Evolutionary conservation across 92 coral and sea anemone genomes (phyloP).

Genomic region (Phenganax subtilis): DNA sequence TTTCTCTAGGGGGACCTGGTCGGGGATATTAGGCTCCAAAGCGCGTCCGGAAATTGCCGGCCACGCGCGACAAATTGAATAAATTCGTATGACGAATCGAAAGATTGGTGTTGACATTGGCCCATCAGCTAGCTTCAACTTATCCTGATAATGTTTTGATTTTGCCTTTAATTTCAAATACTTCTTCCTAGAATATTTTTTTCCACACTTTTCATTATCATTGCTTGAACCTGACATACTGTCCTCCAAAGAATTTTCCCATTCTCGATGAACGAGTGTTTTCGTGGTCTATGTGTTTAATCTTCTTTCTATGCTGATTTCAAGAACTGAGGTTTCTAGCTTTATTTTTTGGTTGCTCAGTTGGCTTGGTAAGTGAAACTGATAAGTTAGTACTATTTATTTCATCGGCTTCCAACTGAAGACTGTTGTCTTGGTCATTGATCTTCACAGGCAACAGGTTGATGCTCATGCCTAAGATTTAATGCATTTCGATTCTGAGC

Average conservation of each 20-base stretch:
- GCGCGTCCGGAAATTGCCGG: too few species aligned
- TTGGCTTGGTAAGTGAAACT: neutral
- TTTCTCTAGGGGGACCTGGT: too few species aligned
- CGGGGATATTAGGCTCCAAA: too few species aligned
- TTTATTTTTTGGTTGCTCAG: neutral
- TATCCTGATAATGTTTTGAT: neutral
- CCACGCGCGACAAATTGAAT: too few species aligned
- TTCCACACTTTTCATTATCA: neutral
- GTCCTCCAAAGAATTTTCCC: neutral
- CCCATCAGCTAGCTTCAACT: neutral
- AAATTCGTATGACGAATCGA: too few species aligned
- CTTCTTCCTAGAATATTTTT: neutral
- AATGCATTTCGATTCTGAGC: conserved; percentile 4
- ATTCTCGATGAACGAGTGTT: neutral
- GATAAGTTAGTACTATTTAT: neutral
- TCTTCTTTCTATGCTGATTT: neutral
- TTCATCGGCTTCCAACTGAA: neutral
- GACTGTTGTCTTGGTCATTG: neutral
- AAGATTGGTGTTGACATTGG: neutral
- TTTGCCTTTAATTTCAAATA: conserved; percentile 6
- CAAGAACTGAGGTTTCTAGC: neutral
- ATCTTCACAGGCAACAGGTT: conserved; percentile 2
- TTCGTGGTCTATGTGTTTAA: neutral
- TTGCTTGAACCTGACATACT: neutral
- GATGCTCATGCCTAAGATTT: neutral